Evolutionary conservation across 2,888 invertebrate genomes (phyloP).

Genomic region (Tortrix viridana): DNA sequence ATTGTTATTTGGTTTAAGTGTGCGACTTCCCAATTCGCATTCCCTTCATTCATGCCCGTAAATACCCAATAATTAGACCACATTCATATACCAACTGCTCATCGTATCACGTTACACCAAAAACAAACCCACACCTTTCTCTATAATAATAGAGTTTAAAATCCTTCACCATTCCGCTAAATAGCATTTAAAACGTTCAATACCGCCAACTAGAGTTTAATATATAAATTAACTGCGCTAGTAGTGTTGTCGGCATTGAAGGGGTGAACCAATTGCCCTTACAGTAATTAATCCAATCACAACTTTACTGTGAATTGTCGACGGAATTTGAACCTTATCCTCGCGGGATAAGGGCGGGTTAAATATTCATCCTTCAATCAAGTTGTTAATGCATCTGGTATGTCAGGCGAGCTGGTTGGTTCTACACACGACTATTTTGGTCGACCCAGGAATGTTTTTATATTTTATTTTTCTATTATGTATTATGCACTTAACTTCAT

Average conservation of each 20-base stretch:
- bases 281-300: conserved; percentile 31
- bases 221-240: too few relatives aligned
- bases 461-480: too few relatives aligned
- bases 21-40: not conserved
- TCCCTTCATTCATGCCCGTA: conserved; percentile 2
- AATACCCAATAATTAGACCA: conserved; percentile 5
- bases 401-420: conserved; percentile 10
- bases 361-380: conserved; percentile 35
- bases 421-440: not conserved
- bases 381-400: conserved; percentile 24
- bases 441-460: too few relatives aligned
- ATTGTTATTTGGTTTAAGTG: too few relatives aligned
- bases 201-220: too few relatives aligned
- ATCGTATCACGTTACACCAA: not conserved
- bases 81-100: not conserved
- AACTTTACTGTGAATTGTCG: conserved; percentile 17
- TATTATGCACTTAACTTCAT: too few relatives aligned
- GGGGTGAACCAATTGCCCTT: conserved; percentile 15
- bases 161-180: not conserved
- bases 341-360: conserved; percentile 16
- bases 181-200: conserved; percentile 4
- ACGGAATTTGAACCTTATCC: conserved; percentile 9
- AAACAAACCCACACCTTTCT: not conserved
- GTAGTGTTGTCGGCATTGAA: too few relatives aligned
- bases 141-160: not conserved